phyloP scores from a whole-genome alignment of 1,140 invertebrate genomes.

The Bathynomus jamesi region DNA sequence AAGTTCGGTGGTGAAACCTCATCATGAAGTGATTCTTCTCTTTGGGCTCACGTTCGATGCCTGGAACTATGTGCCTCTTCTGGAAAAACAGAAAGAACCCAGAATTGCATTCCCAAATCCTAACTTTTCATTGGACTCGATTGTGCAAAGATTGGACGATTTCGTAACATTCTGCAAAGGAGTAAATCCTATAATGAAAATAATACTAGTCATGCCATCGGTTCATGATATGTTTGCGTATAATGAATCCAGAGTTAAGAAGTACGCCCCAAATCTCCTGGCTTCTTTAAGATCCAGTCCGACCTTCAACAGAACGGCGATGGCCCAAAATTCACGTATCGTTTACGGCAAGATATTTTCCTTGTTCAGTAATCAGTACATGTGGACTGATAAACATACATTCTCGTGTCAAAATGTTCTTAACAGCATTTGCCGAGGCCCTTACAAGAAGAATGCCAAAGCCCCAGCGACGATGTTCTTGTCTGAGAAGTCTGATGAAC shows the following conservation, averaged over 20 bases:
- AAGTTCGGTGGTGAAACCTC: neutral
- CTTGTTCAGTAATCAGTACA: neutral
- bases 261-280: neutral
- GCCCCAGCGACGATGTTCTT: neutral
- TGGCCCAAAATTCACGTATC: neutral
- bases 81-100: neutral
- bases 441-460: slow-evolving; percentile 1
- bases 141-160: neutral
- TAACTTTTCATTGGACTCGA: neutral
- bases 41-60: neutral
- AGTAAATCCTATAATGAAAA: neutral
- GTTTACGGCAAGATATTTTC: neutral
- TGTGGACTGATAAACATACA: neutral
- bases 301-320: neutral
- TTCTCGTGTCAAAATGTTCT: neutral
- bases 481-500: neutral
- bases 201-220: neutral
- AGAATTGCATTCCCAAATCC: neutral
- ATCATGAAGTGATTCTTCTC: neutral
- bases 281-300: neutral
- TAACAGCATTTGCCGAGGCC: neutral
- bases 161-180: neutral
- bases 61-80: neutral
- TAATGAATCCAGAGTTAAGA: neutral
- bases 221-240: neutral